phyloP scores from a whole-genome alignment of 2,888 invertebrate species.

The Teinopalpus imperialis region DNA sequence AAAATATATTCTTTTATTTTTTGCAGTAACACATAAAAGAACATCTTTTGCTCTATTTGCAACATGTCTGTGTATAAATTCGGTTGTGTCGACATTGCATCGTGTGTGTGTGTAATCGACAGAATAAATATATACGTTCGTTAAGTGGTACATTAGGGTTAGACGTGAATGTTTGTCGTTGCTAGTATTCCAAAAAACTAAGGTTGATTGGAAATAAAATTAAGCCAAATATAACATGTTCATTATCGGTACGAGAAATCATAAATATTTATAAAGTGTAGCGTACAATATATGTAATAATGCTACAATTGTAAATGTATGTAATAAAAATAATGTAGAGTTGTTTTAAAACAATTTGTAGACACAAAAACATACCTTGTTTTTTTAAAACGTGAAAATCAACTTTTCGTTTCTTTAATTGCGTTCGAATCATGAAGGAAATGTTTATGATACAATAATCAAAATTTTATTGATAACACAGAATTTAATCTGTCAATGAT shows the following conservation, averaged over 20 bases:
- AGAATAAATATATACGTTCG: slow-evolving; percentile 5
- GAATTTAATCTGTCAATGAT: no score
- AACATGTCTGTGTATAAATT: slow-evolving; percentile 2
- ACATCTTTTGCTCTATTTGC: slow-evolving; percentile 3
- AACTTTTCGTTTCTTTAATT: no score
- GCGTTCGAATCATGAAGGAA: no score
- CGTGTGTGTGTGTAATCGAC: slow-evolving; percentile 1
- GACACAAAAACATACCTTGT: no score
- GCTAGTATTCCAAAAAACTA: slow-evolving; percentile 71
- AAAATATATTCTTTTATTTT: no score
- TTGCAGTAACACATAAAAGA: no score
- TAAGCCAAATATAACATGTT: slow-evolving; percentile 60
- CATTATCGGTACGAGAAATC: slow-evolving; percentile 56
- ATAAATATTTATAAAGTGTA: slow-evolving; percentile 42
- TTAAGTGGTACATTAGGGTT: slow-evolving; percentile 13
- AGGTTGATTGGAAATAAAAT: slow-evolving; percentile 63
- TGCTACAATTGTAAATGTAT: slow-evolving; percentile 16
- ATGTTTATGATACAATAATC: no score
- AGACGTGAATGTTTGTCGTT: slow-evolving; percentile 19
- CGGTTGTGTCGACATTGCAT: slow-evolving; percentile 5
- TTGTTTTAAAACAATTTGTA: no score
- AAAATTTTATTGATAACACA: no score
- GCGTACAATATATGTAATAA: slow-evolving; percentile 34
- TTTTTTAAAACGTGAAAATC: no score
- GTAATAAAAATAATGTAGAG: no score